Conservation (phyloP, 1,140 invertebrate genomes). For the Pseudomyrmex gracilis region DNA sequence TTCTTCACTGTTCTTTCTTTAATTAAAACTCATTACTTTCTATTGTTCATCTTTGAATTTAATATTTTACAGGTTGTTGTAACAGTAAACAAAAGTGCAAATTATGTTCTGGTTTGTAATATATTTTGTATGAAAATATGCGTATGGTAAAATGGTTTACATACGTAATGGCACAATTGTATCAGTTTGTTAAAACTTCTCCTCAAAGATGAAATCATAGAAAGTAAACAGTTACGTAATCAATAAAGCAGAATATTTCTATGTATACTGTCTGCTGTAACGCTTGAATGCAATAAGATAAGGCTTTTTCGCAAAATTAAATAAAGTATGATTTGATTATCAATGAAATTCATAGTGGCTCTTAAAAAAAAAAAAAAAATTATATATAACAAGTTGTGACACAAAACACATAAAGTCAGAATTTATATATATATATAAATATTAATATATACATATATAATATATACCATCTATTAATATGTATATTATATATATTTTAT, state of each 20-base stretch:
- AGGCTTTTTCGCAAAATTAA: slow-evolving; percentile 63
- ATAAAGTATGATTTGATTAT: slow-evolving; percentile 67
- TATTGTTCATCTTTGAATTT: slow-evolving; percentile 40
- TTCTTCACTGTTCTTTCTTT: slow-evolving; percentile 1
- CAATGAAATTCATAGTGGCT: slow-evolving; percentile 57
- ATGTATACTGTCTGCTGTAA: slow-evolving; percentile 53
- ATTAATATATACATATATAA: slow-evolving; percentile 70
- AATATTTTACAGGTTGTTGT: slow-evolving; percentile 40
- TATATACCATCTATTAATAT: too few relatives aligned
- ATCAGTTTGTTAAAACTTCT: slow-evolving; percentile 43
- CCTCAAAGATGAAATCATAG: slow-evolving; percentile 52
- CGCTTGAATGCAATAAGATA: slow-evolving; percentile 63
- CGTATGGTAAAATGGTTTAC: not conserved
- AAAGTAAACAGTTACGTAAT: slow-evolving; percentile 63
- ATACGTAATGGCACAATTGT: slow-evolving; percentile 21
- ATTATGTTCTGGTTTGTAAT: slow-evolving; percentile 25
- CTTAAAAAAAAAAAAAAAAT: slow-evolving; percentile 33
- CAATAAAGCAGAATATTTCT: slow-evolving; percentile 31
- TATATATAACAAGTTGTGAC: slow-evolving; percentile 59
- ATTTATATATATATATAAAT: slow-evolving; percentile 76
- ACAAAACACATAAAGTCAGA: slow-evolving; percentile 44
- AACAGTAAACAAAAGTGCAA: not conserved
- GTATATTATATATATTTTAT: too few relatives aligned
- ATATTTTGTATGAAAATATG: slow-evolving; percentile 30
- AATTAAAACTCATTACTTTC: slow-evolving; percentile 36